Evolutionary conservation across 2,797 vertebrate species (phyloP).

Genomic region (Pagetopsis macropterus): DNA sequence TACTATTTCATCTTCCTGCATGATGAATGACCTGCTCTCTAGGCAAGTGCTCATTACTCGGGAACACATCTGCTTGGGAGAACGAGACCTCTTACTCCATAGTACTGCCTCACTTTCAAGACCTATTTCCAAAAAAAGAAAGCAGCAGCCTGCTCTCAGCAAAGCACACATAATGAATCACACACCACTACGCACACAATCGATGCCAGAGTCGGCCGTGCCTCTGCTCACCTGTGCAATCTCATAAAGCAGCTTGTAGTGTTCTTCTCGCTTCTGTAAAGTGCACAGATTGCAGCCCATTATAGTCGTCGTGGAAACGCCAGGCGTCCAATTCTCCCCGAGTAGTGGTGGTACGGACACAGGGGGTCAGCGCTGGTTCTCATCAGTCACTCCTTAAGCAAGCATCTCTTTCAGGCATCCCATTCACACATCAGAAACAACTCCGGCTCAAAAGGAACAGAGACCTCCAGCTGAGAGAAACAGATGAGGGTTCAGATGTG

Average conservation of each 20-base stretch:
- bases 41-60: conserved; percentile 61
- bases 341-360: conserved; percentile 86
- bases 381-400: conserved; percentile 93
- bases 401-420: conserved; percentile 80
- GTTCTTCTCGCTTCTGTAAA: conserved; percentile 98
- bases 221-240: conserved; percentile 94
- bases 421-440: conserved; percentile 75
- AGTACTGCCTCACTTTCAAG: conserved; percentile 42
- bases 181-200: conserved; percentile 22
- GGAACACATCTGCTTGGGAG: conserved; percentile 62
- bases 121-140: conserved; percentile 32
- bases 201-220: conserved; percentile 43
- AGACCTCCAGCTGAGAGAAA: conserved; percentile 62
- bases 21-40: conserved; percentile 65
- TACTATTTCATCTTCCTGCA: conserved; percentile 34
- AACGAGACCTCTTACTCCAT: conserved; percentile 29
- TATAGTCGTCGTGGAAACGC: conserved; percentile 86
- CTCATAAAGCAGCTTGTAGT: conserved; percentile 99
- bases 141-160: conserved; percentile 39
- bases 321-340: conserved; percentile 81
- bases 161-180: conserved; percentile 46
- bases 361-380: conserved; percentile 92
- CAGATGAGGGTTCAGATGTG: conserved; percentile 57
- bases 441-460: conserved; percentile 75
- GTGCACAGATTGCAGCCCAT: conserved; percentile 99